A percentile compares a stretch with the other conserved stretches of the same genome.
phyloP scores from a whole-genome alignment of 2,888 invertebrate genomes.

The Mellilla xanthometata region DNA sequence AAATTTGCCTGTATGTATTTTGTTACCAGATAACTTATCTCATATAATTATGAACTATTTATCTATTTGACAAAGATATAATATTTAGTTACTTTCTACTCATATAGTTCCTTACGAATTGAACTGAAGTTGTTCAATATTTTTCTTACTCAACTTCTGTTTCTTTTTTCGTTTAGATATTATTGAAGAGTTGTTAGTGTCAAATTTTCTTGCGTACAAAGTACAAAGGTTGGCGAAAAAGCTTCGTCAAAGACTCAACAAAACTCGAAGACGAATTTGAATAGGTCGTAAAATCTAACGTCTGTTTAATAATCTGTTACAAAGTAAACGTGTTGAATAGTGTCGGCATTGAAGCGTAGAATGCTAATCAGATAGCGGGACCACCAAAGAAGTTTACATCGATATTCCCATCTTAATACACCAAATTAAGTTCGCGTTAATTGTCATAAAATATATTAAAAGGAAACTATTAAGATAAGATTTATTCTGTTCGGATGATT shows the following conservation, averaged over 20 bases:
- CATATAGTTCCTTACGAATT: no score
- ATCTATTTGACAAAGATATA: no score
- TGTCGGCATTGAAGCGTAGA: conserved; percentile 48
- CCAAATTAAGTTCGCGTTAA: conserved; percentile 39
- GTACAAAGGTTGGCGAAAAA: no score
- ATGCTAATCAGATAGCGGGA: conserved; percentile 66
- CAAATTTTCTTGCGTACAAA: no score
- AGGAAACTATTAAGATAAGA: conserved; percentile 41
- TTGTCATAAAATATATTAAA: conserved; percentile 36
- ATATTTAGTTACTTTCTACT: no score
- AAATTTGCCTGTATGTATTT: no score
- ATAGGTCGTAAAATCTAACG: conserved; percentile 51
- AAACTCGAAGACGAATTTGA: conserved; percentile 25
- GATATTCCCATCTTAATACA: conserved; percentile 35
- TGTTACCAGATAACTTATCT: no score
- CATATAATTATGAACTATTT: no score
- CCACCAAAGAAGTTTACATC: conserved; percentile 62
- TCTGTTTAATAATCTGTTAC: conserved; percentile 47
- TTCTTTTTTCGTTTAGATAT: no score
- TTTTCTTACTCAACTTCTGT: no score
- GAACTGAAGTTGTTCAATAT: no score
- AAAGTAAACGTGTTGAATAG: conserved; percentile 35
- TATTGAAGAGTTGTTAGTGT: no score
- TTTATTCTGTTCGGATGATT: conserved; percentile 30
- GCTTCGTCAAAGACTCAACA: neutral